Evolutionary conservation across 2,888 invertebrate species (phyloP).

Genomic region (Sceliomorpha sp.): DNA sequence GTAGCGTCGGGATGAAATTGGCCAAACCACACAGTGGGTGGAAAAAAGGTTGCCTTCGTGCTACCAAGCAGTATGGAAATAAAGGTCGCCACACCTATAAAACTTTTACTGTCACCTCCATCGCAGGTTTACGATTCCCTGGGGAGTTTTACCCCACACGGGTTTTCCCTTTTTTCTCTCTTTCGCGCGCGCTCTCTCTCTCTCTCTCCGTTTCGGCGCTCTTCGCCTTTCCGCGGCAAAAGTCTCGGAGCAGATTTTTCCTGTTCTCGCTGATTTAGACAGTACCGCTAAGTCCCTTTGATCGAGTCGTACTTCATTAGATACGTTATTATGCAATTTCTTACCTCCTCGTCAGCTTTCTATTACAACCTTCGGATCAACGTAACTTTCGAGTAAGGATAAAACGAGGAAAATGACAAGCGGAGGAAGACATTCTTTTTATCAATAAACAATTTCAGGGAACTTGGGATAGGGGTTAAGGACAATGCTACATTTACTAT

Average conservation of each 20-base stretch:
- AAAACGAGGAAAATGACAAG: no score
- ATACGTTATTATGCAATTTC: constrained; percentile 21
- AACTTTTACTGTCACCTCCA: constrained; percentile 58
- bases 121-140: constrained; percentile 64
- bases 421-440: no score
- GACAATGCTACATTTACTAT: no score
- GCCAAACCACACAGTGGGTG: constrained; percentile 42
- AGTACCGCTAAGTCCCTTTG: constrained; percentile 29
- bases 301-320: constrained; percentile 39
- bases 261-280: constrained; percentile 32
- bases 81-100: constrained; percentile 65
- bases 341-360: constrained; percentile 1
- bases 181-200: no score
- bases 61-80: constrained; percentile 72
- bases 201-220: constrained; percentile 7
- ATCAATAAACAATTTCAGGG: no score
- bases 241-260: constrained; percentile 41
- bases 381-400: no score
- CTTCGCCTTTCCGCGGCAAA: constrained; percentile 29
- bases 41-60: constrained; percentile 56
- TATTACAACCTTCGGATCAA: no score
- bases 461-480: no score
- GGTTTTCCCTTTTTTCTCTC: constrained; percentile 42
- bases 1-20: constrained; percentile 31
- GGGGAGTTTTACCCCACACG: constrained; percentile 51